A percentile compares a stretch with the other conserved stretches of the same genome.
phyloP scores from a whole-genome alignment of 1,140 invertebrate species.

The Calliphora vicina region DNA sequence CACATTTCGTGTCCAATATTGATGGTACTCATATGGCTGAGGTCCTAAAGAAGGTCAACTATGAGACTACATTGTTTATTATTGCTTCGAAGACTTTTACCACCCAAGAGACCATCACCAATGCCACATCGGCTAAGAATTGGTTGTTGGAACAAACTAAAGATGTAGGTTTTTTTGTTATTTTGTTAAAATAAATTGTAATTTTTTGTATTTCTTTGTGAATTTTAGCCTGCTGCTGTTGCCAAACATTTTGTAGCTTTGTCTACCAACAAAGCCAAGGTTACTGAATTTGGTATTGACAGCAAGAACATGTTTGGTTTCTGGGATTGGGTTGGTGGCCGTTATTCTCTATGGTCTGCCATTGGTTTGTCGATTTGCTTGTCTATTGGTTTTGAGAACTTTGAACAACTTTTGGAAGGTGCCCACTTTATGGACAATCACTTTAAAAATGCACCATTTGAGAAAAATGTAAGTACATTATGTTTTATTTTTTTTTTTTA shows the following conservation, averaged over 20 bases:
- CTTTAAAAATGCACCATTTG: constrained; percentile 86
- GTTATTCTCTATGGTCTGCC: constrained; percentile 98
- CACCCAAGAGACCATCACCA: constrained; percentile 99
- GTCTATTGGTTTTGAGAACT: constrained; percentile 95
- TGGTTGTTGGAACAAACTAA: constrained; percentile 92
- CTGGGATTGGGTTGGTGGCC: constrained; percentile 99
- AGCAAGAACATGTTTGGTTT: constrained; percentile 99
- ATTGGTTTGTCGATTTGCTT: constrained; percentile 97
- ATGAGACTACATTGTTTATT: constrained; percentile 96
- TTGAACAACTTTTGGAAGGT: constrained; percentile 89
- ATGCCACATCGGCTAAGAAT: constrained; percentile 94
- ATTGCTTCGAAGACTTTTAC: constrained; percentile 99
- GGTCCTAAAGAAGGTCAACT: constrained; percentile 87
- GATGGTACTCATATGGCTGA: constrained; percentile 98
- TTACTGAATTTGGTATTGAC: constrained; percentile 96
- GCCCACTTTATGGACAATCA: constrained; percentile 96
- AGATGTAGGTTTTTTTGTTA: constrained; percentile 73
- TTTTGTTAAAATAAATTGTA: constrained; percentile 29
- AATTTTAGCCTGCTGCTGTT: constrained; percentile 77
- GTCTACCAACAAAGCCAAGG: constrained; percentile 93
- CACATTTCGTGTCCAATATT: constrained; percentile 99
- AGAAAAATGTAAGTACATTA: constrained; percentile 85
- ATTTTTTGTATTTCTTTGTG: constrained; percentile 24
- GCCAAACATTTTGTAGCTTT: constrained; percentile 98
- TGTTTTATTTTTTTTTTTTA: no score